phyloP scores from a whole-genome alignment of 2,113 vertebrate species.

The Rhinoptilus africanus region DNA sequence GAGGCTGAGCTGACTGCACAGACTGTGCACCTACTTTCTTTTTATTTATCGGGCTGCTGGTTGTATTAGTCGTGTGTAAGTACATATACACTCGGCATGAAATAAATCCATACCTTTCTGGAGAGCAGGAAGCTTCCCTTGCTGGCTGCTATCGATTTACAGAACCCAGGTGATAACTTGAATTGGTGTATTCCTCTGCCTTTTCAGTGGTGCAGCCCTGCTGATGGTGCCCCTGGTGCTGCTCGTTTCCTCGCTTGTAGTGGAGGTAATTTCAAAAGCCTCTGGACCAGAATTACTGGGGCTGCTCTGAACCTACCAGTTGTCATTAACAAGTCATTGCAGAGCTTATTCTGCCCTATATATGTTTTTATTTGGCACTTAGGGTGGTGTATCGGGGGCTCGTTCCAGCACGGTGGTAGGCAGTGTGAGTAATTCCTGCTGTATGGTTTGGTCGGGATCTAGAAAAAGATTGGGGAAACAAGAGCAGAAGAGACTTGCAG shows the following conservation, averaged over 20 bases:
- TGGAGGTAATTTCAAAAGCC: neutral
- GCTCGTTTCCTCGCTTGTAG: rapidly evolving
- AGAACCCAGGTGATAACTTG: neutral
- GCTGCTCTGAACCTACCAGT: neutral
- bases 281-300: neutral
- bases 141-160: neutral
- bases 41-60: neutral
- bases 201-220: neutral
- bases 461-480: neutral
- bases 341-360: neutral
- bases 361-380: neutral
- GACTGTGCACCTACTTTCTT: neutral
- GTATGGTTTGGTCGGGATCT: neutral
- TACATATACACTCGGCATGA: neutral
- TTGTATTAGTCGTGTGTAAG: neutral
- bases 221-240: neutral
- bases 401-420: neutral
- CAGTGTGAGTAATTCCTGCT: neutral
- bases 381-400: neutral
- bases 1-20: conserved; percentile 4
- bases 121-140: neutral
- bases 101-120: neutral
- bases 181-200: neutral
- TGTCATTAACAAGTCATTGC: neutral
- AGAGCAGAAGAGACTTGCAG: neutral